Conservation (phyloP, 2,888 invertebrate genomes). For the Conops quadrifasciatus region DNA sequence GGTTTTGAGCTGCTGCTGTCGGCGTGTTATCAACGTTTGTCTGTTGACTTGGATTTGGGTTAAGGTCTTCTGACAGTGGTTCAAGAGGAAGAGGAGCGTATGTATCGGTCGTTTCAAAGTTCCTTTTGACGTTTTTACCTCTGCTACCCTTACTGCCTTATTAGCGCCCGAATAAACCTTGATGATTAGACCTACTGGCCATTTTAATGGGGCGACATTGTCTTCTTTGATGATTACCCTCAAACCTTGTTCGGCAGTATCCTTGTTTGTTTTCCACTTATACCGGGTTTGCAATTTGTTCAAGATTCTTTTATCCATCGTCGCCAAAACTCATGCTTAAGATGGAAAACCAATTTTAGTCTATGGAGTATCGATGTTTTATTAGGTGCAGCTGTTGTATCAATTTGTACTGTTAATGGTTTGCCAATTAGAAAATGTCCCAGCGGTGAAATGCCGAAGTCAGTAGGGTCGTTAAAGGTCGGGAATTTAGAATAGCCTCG, state of each 20-base stretch:
- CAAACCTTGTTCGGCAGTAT: not conserved
- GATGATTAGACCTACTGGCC: conserved; percentile 8
- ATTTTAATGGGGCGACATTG: conserved; percentile 10
- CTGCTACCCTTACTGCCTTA: not conserved
- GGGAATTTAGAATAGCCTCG: conserved; percentile 50
- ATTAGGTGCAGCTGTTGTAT: not conserved
- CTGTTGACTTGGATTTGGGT: too few species aligned
- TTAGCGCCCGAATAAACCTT: conserved; percentile 2
- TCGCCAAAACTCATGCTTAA: not conserved
- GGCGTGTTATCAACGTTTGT: too few species aligned
- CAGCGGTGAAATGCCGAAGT: conserved; percentile 36
- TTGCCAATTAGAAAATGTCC: conserved; percentile 40
- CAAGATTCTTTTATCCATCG: not conserved
- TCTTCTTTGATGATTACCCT: conserved; percentile 25
- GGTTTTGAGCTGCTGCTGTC: not conserved
- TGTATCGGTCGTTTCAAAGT: conserved; percentile 17
- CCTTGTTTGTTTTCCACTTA: not conserved
- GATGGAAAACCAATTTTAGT: not conserved
- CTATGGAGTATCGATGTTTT: not conserved
- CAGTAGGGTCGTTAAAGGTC: conserved; percentile 47
- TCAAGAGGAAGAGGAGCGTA: conserved; percentile 13
- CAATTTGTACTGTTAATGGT: conserved; percentile 5
- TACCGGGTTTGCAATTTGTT: not conserved
- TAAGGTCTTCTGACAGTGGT: too few species aligned
- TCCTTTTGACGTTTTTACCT: conserved; percentile 13